phyloP scores from a whole-genome alignment of 2,888 invertebrate species.

The Hartigia nigra region DNA sequence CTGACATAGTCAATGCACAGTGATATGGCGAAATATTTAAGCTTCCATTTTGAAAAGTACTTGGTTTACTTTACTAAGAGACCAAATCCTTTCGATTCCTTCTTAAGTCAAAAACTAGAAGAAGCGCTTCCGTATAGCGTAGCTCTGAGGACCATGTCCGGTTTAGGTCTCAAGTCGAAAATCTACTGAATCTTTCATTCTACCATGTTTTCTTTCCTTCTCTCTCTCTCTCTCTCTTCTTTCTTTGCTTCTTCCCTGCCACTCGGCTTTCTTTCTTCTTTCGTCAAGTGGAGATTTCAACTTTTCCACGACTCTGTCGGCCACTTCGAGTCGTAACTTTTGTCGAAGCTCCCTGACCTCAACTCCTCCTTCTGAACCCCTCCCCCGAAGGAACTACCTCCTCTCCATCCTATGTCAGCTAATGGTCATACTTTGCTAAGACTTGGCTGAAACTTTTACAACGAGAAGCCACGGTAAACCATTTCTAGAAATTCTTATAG shows the following conservation, averaged over 20 bases:
- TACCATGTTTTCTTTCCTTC: background rate
- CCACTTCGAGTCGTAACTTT: background rate
- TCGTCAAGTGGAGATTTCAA: background rate
- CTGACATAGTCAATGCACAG: too few relatives aligned
- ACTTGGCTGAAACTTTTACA: background rate
- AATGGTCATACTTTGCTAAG: background rate
- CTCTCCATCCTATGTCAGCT: background rate
- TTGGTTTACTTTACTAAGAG: background rate
- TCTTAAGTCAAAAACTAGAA: background rate
- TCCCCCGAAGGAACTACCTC: background rate
- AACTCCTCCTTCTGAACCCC: background rate
- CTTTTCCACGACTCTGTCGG: constrained; percentile 1
- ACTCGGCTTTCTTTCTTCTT: background rate
- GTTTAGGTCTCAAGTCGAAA: background rate
- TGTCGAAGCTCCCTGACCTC: background rate
- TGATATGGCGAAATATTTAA: background rate
- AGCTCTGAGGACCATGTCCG: background rate
- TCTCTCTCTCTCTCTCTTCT: background rate
- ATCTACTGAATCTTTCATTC: background rate
- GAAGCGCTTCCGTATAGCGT: background rate
- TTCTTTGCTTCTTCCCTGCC: background rate
- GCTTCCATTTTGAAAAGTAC: background rate
- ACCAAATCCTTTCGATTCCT: background rate
- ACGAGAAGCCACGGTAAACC: background rate
- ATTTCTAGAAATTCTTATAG: background rate